phyloP scores from a whole-genome alignment of 1,140 invertebrate genomes.

The Ceratina japonica region DNA sequence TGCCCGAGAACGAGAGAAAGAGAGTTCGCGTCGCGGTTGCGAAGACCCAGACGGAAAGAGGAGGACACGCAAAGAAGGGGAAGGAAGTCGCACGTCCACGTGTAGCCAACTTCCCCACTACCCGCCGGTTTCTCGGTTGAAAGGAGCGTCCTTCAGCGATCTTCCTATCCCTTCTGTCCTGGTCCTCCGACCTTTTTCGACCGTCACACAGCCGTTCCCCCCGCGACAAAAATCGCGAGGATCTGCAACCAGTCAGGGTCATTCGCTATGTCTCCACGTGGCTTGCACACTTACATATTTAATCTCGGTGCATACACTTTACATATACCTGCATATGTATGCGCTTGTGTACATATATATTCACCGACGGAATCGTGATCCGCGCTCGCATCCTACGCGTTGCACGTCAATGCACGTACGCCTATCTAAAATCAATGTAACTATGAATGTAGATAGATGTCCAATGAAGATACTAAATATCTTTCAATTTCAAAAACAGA shows the following conservation, averaged over 20 bases:
- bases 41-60: background rate
- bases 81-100: constrained; percentile 42
- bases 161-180: constrained; percentile 35
- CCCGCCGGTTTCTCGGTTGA: constrained; percentile 16
- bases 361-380: background rate
- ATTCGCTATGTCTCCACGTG: constrained; percentile 38
- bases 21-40: background rate
- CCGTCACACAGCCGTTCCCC: constrained; percentile 8
- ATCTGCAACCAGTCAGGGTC: constrained; percentile 43
- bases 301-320: constrained; percentile 21
- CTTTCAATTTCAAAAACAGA: too few species aligned
- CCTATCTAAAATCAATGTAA: too few species aligned
- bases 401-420: too few species aligned
- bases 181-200: constrained; percentile 35
- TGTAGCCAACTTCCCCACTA: constrained; percentile 39
- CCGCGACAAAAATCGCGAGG: constrained; percentile 11
- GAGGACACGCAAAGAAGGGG: constrained; percentile 30
- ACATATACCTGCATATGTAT: background rate
- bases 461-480: too few species aligned
- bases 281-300: constrained; percentile 1
- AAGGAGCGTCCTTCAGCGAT: constrained; percentile 48
- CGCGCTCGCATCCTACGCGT: too few species aligned
- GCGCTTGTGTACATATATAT: background rate
- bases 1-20: background rate
- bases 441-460: too few species aligned